phyloP scores from a whole-genome alignment of 2,888 invertebrate species.

The Drosophila fungiperda region DNA sequence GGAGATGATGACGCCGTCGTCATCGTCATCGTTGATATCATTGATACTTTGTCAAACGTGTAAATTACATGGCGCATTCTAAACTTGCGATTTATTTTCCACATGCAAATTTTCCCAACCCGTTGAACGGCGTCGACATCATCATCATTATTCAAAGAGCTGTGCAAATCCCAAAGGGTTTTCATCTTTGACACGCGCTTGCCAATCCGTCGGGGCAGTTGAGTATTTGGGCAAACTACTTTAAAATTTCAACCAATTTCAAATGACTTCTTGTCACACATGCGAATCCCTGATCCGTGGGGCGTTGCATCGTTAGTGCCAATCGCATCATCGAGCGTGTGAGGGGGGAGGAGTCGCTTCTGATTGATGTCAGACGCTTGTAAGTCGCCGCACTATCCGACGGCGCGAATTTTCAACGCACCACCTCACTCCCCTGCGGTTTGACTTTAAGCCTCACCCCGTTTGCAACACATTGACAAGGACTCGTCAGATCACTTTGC shows the following conservation, averaged over 20 bases:
- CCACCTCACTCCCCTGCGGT: conserved; percentile 69
- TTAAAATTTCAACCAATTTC: conserved; percentile 79
- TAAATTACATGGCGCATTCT: conserved; percentile 81
- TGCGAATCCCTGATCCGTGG: conserved; percentile 35
- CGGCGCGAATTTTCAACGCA: conserved; percentile 38
- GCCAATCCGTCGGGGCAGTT: conserved; percentile 20
- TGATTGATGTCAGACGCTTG: conserved; percentile 83
- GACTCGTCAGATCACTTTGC: conserved; percentile 32
- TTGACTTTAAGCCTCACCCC: conserved; percentile 69
- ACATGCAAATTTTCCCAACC: conserved; percentile 72
- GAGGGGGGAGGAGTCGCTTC: conserved; percentile 20
- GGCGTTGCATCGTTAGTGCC: conserved; percentile 74
- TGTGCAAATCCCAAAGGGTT: conserved; percentile 73
- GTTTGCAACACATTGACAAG: conserved; percentile 33
- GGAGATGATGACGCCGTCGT: conserved; percentile 52
- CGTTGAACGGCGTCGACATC: conserved; percentile 50
- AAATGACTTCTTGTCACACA: conserved; percentile 75
- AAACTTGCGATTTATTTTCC: conserved; percentile 61
- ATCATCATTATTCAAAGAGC: conserved; percentile 78
- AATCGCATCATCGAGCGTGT: conserved; percentile 70
- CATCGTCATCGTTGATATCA: conserved; percentile 68
- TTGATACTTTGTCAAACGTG: conserved; percentile 82
- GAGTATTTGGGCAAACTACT: conserved; percentile 65
- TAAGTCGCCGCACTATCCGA: conserved; percentile 63
- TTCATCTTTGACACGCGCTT: conserved; percentile 46